phyloP scores from a whole-genome alignment of 2,888 invertebrate genomes.

The Calameuta idolon region DNA sequence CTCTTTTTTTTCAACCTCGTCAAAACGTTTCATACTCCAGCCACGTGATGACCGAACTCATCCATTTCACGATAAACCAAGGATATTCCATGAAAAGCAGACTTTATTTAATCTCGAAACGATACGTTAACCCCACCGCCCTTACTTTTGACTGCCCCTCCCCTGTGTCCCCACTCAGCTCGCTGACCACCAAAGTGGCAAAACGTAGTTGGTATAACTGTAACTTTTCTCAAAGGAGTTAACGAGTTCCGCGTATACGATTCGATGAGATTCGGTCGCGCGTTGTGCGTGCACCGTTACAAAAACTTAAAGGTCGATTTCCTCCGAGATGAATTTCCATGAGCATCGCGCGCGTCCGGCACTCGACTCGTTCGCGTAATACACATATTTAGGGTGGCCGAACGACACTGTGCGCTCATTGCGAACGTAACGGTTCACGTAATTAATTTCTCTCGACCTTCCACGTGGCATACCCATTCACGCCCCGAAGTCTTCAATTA shows the following conservation, averaged over 20 bases:
- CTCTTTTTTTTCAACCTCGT: conserved; percentile 14
- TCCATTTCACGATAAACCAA: neutral
- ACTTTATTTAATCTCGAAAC: neutral
- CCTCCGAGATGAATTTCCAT: neutral
- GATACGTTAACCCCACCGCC: neutral
- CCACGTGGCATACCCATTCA: conserved; percentile 55
- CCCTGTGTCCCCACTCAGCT: neutral
- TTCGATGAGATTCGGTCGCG: conserved; percentile 9
- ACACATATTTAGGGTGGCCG: neutral
- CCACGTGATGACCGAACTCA: neutral
- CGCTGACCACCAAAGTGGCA: neutral
- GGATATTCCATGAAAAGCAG: neutral
- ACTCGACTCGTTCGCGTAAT: neutral
- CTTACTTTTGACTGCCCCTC: neutral
- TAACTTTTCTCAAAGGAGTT: neutral
- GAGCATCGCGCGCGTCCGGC: neutral
- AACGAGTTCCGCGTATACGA: neutral
- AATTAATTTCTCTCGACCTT: conserved; percentile 51
- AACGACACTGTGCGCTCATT: neutral
- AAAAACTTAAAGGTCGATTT: neutral
- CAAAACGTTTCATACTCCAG: conserved; percentile 7
- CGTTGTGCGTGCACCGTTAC: conserved; percentile 35
- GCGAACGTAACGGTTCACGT: conserved; percentile 41
- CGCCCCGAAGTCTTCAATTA: conserved; percentile 56
- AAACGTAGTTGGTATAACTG: neutral